Percentiles rank a stretch among this genome's conserved stretches.
These are phyloP conservation scores for Harpagoxenus sublaevis DNA, from an alignment of 2,888 invertebrate genomes.

Conservation along the genomic window DNA sequence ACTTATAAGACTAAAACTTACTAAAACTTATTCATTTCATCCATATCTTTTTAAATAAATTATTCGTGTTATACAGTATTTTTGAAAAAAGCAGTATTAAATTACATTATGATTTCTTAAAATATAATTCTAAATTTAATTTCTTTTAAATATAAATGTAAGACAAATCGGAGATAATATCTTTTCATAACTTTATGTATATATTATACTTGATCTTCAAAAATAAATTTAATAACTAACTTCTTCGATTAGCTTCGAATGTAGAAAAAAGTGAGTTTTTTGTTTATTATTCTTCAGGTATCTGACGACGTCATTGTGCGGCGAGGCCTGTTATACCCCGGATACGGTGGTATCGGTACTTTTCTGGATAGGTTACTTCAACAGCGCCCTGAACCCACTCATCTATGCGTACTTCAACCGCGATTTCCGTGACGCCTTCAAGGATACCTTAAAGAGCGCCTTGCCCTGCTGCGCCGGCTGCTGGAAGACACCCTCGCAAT, in stretches of 20 bases:
- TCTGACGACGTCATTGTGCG: slow-evolving; percentile 94
- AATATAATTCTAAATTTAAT: neutral
- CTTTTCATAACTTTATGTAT: neutral
- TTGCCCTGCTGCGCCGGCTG: slow-evolving; percentile 93
- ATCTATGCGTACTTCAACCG: slow-evolving; percentile 98
- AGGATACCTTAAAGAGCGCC: slow-evolving; percentile 95
- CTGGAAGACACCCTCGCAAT: slow-evolving; percentile 90
- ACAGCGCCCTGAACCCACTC: slow-evolving; percentile 97
- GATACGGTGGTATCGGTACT: slow-evolving; percentile 90
- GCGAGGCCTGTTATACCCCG: slow-evolving; percentile 90
- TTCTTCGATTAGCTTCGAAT: neutral
- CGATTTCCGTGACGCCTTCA: slow-evolving; percentile 98
- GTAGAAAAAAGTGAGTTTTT: slow-evolving; percentile 3
- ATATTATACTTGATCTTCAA: neutral
- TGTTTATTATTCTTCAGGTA: slow-evolving; percentile 89
- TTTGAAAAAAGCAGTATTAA: neutral
- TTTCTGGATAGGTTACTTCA: slow-evolving; percentile 99
- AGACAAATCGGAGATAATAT: neutral
- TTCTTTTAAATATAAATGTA: neutral
- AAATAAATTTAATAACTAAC: neutral
- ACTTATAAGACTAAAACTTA: neutral
- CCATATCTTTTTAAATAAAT: neutral
- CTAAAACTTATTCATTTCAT: neutral
- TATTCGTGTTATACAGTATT: neutral
- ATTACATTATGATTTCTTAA: neutral